Conservation (phyloP, 1,140 invertebrate genomes). For the Daktulosphaira vitifoliae region DNA sequence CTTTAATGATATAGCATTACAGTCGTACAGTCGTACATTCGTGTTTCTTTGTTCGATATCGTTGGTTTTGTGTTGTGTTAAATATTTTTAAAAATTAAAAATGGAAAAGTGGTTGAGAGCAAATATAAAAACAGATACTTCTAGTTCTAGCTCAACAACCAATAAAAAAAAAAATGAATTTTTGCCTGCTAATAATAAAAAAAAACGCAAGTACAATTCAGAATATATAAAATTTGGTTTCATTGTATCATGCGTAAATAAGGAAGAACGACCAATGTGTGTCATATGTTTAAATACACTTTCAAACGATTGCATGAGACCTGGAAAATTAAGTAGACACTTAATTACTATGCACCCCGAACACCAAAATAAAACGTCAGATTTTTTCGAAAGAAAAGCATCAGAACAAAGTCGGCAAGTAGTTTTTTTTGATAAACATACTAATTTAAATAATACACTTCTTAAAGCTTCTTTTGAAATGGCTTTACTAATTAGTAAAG, state of each 20-base stretch:
- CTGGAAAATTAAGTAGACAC: conserved; percentile 6
- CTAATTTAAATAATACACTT: background rate
- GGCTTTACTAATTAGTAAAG: conserved; percentile 39
- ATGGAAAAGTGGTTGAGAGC: too few relatives aligned
- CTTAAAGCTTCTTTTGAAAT: conserved; percentile 27
- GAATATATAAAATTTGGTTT: too few relatives aligned
- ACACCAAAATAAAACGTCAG: conserved; percentile 16
- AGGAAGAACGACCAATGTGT: background rate
- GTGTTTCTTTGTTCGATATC: too few relatives aligned
- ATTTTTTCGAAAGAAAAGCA: conserved; percentile 13
- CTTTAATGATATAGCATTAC: too few relatives aligned
- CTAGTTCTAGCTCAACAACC: too few relatives aligned
- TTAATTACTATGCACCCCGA: conserved; percentile 3
- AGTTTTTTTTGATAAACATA: conserved; percentile 3
- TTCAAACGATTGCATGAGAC: background rate
- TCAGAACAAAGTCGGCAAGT: conserved; percentile 7
- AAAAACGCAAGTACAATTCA: too few relatives aligned
- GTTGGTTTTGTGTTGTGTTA: too few relatives aligned
- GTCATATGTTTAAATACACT: background rate
- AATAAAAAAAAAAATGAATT: too few relatives aligned
- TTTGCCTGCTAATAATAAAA: too few relatives aligned
- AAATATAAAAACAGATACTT: too few relatives aligned
- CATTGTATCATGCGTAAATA: too few relatives aligned
- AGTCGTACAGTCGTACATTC: too few relatives aligned
- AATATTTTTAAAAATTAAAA: conserved; percentile 1